These are phyloP conservation scores for Tenthredo scrophulariae DNA, from an alignment of 2,888 invertebrate genomes.

Conservation along the genomic window DNA sequence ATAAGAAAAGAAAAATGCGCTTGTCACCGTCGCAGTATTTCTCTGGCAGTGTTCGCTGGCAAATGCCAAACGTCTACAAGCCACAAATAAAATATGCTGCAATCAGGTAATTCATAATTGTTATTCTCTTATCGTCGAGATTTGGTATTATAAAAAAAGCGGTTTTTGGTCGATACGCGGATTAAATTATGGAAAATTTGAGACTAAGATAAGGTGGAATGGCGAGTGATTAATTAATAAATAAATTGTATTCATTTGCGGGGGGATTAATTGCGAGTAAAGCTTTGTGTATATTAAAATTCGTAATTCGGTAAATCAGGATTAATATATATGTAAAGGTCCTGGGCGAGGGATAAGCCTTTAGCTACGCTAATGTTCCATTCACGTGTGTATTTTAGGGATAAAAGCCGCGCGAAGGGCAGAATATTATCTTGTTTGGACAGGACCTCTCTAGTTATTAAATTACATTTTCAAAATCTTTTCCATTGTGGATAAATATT, in stretches of 20 bases:
- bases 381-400: conserved; percentile 65
- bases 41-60: conserved; percentile 73
- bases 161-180: background rate
- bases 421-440: conserved; percentile 69
- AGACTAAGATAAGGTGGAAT: background rate
- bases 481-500: background rate
- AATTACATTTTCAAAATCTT: conserved; percentile 22
- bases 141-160: background rate
- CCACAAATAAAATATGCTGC: conserved; percentile 72
- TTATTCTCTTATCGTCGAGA: background rate
- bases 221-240: background rate
- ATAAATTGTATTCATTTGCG: conserved; percentile 18
- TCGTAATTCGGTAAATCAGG: conserved; percentile 69
- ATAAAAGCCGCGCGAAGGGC: conserved; percentile 61
- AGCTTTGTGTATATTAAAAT: conserved; percentile 51
- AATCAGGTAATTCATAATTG: conserved; percentile 73
- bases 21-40: conserved; percentile 69
- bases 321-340: conserved; percentile 62
- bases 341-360: conserved; percentile 65
- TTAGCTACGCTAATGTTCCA: conserved; percentile 54
- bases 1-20: conserved; percentile 59
- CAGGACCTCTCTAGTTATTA: conserved; percentile 57
- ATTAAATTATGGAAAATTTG: background rate
- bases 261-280: conserved; percentile 16
- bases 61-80: conserved; percentile 75